Evolutionary conservation across 2,113 vertebrate species (phyloP).

Genomic region (Crotalus horridus): DNA sequence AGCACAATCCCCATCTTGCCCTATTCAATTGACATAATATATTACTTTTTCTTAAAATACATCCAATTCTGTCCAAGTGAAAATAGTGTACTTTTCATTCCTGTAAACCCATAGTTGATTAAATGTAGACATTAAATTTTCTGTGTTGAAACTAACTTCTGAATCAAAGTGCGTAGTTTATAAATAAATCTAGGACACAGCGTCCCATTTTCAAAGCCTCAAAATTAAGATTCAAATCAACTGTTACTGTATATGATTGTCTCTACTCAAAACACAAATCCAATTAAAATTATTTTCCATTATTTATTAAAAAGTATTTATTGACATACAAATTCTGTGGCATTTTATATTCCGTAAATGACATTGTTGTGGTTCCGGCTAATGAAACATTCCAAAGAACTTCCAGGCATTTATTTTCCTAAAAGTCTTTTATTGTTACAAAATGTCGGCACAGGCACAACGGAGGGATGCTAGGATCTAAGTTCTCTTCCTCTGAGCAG

Average conservation of each 20-base stretch:
- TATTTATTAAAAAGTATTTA: slow-evolving; percentile 1
- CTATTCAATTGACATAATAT: not conserved
- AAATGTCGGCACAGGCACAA: too few relatives aligned
- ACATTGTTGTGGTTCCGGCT: too few relatives aligned
- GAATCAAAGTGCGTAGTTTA: not conserved
- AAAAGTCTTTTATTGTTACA: too few relatives aligned
- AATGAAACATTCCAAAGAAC: too few relatives aligned
- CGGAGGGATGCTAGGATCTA: too few relatives aligned
- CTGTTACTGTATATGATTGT: not conserved
- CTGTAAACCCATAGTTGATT: not conserved
- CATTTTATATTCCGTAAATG: not conserved
- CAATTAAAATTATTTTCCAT: slow-evolving; percentile 26
- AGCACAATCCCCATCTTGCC: not conserved
- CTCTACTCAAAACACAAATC: not conserved
- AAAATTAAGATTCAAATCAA: not conserved
- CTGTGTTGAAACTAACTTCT: not conserved
- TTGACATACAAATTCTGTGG: not conserved
- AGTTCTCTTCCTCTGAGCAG: too few relatives aligned
- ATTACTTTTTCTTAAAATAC: not conserved
- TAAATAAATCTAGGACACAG: not conserved
- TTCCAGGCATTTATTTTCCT: too few relatives aligned
- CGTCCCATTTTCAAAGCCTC: not conserved
- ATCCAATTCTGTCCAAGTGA: not conserved
- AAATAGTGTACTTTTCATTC: not conserved
- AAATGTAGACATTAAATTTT: not conserved